Conservation (phyloP, 2,888 invertebrate species). For the Lasioglossum figueresi region DNA sequence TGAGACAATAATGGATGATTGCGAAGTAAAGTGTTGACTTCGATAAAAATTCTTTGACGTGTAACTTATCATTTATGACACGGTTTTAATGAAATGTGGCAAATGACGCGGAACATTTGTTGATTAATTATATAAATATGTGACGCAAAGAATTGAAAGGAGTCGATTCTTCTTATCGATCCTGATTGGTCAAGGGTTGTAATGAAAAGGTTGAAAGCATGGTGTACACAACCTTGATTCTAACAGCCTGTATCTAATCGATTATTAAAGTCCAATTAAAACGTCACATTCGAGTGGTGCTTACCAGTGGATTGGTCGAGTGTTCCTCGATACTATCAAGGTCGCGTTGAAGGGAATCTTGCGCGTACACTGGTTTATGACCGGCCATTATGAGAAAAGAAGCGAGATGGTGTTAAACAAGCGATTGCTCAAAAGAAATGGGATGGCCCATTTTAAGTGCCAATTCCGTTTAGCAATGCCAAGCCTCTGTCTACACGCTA, state of each 20-base stretch:
- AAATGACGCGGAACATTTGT: background rate
- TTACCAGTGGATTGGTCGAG: background rate
- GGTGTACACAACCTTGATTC: slow-evolving; percentile 24
- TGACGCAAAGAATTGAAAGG: slow-evolving; percentile 1
- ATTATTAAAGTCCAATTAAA: slow-evolving; percentile 35
- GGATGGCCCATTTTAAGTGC: slow-evolving; percentile 1
- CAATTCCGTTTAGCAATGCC: background rate
- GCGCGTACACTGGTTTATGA: slow-evolving; percentile 27
- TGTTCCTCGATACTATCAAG: slow-evolving; percentile 29
- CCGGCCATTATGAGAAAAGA: slow-evolving; percentile 23
- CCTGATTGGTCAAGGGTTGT: background rate
- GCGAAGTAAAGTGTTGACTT: background rate
- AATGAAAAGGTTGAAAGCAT: slow-evolving; percentile 34
- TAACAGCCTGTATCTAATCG: slow-evolving; percentile 10
- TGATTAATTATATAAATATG: background rate
- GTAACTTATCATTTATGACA: background rate
- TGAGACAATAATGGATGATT: background rate
- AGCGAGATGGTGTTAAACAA: slow-evolving; percentile 13
- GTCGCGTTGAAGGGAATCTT: slow-evolving; percentile 26
- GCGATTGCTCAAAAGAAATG: slow-evolving; percentile 32
- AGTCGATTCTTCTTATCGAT: slow-evolving; percentile 14
- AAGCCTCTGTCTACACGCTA: background rate
- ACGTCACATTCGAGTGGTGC: slow-evolving; percentile 11
- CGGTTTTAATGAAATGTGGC: background rate
- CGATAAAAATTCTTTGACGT: background rate